Base-by-base conservation (phyloP, 2,113 vertebrate species). In the Cebus imitator region DNA sequence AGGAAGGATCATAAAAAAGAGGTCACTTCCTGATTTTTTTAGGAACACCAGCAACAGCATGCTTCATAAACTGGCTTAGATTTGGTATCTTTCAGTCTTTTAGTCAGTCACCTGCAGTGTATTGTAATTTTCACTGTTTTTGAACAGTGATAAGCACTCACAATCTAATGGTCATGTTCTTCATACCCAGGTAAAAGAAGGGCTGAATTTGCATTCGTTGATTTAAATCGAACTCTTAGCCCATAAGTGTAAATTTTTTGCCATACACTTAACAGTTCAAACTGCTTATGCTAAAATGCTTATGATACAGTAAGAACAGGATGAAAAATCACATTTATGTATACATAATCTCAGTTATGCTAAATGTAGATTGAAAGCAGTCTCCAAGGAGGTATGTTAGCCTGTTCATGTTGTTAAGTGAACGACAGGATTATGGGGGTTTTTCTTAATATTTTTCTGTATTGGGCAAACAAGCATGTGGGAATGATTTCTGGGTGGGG, bases 241-340 rank as follows among this genome's bases (percentile, higher is more conserved):
- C 43, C 85, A 23, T 43, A 91, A 75, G 32, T 89, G 37, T 80
- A 18, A 64, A 61, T 82, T 81, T 72, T 92, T 80, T 87, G n/a
- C 18, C 6, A 9, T 79, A 27, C 0, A 0, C 4, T 5, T 79
- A 43, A 76, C 40, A 82, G 12, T 90, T 87, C 48, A 87, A 37
- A 27, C 64, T 68, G 70, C 86, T 90, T 87, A 82, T 95, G 37
- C 84, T 84, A 21, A 88, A 79, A 81, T 88, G 30, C 35, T 92
- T 73, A 13, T 87, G 52, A 66, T 40, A 13, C 6, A 52, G 40
- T 93, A 55, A 81, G 37, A 91, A 68, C 2, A 16, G 52, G 7
- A 40, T 68, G n/a, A 83, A 30, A 89, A 66, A 72, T n/a, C 76
- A 18, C 37, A 8, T 48, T 3, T 32, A 1, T 18, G 12, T 73